Conservation (phyloP, 2,888 invertebrate species). For the Eilema caniola region DNA sequence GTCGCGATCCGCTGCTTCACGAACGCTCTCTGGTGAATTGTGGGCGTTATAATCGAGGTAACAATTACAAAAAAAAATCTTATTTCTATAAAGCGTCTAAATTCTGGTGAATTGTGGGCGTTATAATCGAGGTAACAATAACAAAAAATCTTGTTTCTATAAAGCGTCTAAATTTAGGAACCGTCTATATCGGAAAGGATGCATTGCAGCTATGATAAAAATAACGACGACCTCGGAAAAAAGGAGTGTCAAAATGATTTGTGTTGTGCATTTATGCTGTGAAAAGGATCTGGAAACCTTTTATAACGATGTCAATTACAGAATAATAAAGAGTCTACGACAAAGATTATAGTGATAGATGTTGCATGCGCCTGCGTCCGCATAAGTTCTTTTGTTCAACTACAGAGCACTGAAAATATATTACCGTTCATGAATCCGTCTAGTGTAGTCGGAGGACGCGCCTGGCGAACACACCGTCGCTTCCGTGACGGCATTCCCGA, state of each 20-base stretch:
- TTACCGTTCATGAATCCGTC: constrained; percentile 69
- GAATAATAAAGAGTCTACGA: too few species aligned
- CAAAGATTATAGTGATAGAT: too few species aligned
- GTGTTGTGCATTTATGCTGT: too few species aligned
- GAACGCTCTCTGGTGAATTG: constrained; percentile 61
- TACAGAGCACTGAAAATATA: not conserved
- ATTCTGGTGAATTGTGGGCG: constrained; percentile 50
- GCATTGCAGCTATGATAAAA: too few species aligned
- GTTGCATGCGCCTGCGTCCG: too few species aligned
- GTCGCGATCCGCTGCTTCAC: constrained; percentile 56
- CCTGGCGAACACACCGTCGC: constrained; percentile 89
- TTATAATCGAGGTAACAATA: not conserved
- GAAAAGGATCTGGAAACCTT: too few species aligned
- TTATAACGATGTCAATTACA: too few species aligned
- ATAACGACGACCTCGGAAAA: too few species aligned
- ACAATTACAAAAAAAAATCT: not conserved
- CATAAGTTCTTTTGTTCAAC: too few species aligned
- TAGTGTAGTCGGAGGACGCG: constrained; percentile 66
- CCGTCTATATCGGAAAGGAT: too few species aligned
- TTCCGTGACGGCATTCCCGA: constrained; percentile 96
- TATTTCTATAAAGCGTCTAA: too few species aligned
- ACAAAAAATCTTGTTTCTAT: not conserved
- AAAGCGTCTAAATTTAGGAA: constrained; percentile 31
- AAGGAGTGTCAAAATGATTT: too few species aligned
- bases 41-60: not conserved